phyloP scores from a whole-genome alignment of 2,113 vertebrate genomes.

The Tichodroma muraria region DNA sequence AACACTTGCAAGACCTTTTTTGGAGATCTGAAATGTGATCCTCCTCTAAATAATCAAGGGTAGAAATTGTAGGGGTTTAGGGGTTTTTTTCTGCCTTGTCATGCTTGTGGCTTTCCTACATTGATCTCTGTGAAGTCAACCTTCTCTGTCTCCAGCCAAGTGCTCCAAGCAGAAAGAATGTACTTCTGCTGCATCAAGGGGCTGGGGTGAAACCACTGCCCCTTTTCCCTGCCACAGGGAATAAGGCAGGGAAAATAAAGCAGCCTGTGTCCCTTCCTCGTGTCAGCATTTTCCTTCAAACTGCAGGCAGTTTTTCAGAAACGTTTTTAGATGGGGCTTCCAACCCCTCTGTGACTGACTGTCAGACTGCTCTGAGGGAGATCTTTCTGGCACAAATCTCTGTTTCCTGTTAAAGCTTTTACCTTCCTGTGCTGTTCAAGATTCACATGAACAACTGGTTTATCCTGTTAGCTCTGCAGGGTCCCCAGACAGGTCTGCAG shows the following conservation, averaged over 20 bases:
- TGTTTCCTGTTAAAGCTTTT: neutral
- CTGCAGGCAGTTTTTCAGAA: neutral
- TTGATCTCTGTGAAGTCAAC: neutral
- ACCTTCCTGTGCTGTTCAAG: neutral
- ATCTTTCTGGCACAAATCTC: neutral
- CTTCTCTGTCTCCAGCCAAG: neutral
- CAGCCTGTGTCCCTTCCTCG: neutral
- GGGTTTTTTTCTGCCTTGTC: neutral
- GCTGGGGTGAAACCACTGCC: neutral
- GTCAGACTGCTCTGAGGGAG: neutral
- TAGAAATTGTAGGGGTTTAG: neutral
- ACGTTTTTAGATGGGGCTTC: neutral
- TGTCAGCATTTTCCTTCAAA: neutral
- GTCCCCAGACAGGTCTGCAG: neutral
- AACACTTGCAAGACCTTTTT: neutral
- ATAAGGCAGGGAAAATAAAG: neutral
- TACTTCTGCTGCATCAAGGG: neutral
- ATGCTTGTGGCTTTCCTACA: slow-evolving; percentile 1
- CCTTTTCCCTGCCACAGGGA: neutral
- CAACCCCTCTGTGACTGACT: neutral
- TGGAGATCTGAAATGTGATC: neutral
- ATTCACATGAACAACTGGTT: neutral
- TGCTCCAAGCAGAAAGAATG: neutral
- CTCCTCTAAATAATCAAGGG: neutral
- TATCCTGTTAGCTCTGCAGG: neutral